Evolutionary conservation across 2,888 invertebrate genomes (phyloP).

Genomic region (Mimumesa dahlbomi): DNA sequence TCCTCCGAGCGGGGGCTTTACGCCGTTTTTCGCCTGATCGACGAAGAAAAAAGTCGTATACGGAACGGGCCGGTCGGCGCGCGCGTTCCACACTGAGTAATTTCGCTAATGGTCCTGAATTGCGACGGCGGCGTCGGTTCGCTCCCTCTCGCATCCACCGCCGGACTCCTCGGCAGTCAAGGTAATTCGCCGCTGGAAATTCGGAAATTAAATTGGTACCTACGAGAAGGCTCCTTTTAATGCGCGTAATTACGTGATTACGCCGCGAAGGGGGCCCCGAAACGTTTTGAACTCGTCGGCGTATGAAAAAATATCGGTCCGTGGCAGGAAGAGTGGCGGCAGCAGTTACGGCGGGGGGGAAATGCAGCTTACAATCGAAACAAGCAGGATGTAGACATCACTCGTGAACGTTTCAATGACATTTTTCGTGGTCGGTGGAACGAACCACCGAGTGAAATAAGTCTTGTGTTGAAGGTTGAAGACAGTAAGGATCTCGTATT

Average conservation of each 20-base stretch:
- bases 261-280: slow-evolving; percentile 47
- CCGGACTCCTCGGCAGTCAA: slow-evolving; percentile 53
- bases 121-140: slow-evolving; percentile 56
- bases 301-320: slow-evolving; percentile 53
- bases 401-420: neutral
- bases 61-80: slow-evolving; percentile 22
- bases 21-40: slow-evolving; percentile 60
- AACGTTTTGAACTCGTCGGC: slow-evolving; percentile 49
- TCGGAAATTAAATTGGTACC: slow-evolving; percentile 75
- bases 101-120: slow-evolving; percentile 77
- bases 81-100: slow-evolving; percentile 71
- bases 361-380: neutral
- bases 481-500: too few relatives aligned
- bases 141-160: slow-evolving; percentile 7
- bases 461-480: too few relatives aligned
- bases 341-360: neutral
- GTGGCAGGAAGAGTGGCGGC: slow-evolving; percentile 1
- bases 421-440: slow-evolving; percentile 7
- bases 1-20: slow-evolving; percentile 26
- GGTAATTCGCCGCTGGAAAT: slow-evolving; percentile 74
- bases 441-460: slow-evolving; percentile 18
- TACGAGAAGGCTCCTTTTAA: slow-evolving; percentile 70
- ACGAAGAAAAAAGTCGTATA: slow-evolving; percentile 59
- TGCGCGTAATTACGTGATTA: slow-evolving; percentile 75
- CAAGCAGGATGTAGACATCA: slow-evolving; percentile 9